Percentiles rank a stretch among this genome's conserved stretches.
phyloP scores from a whole-genome alignment of 2,113 vertebrate species.

The Talpa occidentalis region DNA sequence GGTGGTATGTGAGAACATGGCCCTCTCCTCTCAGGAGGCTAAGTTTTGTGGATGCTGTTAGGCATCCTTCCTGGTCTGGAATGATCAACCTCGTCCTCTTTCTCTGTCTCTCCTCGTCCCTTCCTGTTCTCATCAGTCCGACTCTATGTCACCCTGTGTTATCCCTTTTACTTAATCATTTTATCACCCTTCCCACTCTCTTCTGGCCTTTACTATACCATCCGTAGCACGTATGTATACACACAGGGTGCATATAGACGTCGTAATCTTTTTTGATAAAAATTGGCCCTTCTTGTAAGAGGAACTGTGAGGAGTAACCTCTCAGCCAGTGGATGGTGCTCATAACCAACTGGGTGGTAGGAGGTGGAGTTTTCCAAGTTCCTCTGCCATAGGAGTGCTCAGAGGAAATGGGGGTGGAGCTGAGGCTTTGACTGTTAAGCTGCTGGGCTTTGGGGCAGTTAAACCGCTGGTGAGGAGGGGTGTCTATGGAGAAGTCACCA shows the following conservation, averaged over 20 bases:
- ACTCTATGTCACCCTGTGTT: not conserved
- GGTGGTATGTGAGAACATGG: not conserved
- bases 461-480: too few relatives aligned
- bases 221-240: not conserved
- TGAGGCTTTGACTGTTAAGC: too few relatives aligned
- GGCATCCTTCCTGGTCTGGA: conserved; percentile 25
- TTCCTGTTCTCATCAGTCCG: not conserved
- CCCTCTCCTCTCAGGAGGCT: not conserved
- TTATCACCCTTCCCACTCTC: not conserved
- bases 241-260: not conserved
- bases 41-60: conserved; percentile 38
- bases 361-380: too few relatives aligned
- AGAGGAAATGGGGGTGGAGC: too few relatives aligned
- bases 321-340: too few relatives aligned
- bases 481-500: too few relatives aligned
- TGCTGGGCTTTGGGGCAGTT: too few relatives aligned
- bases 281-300: not conserved
- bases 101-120: not conserved
- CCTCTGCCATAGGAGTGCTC: too few relatives aligned
- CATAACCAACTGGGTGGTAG: too few relatives aligned
- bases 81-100: not conserved
- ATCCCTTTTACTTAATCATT: not conserved
- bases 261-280: conserved; percentile 9
- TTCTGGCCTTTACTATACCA: not conserved
- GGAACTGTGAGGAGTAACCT: too few relatives aligned